Base-by-base conservation (phyloP, 2,888 invertebrate genomes). In the Salpingus planirostris region DNA sequence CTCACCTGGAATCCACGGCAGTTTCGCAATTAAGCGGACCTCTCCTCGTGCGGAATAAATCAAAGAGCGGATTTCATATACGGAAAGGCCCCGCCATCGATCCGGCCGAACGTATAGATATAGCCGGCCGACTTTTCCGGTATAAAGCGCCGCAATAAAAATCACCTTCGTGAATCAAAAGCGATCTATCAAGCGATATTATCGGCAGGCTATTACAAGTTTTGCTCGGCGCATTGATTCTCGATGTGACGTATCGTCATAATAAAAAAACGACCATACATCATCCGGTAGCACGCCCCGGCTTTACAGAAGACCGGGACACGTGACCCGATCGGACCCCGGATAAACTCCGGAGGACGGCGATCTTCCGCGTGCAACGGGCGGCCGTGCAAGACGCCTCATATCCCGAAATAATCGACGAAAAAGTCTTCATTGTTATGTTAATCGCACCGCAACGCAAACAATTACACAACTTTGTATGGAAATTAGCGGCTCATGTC, bases 101-200 rank as follows among this genome's bases (percentile, higher is more conserved):
- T 29, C 23, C 42, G 34, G 44, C 40, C 39, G 36, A 43, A 40
- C 40, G 40, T 42, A 43, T 47, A 42, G 46, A 49, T 45, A 50
- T 52, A 55, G 54, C 56, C 56, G 55, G 53, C 54, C 53, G 52
- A 55, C 55, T 55, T 55, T 57, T n/a, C 8, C 49, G 44, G 48
- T 50, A 55, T 52, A 54, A 54, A 54, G 49, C 47, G 44, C 40
- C 41, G 57, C 58, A 61, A 60, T 61, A 61, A 61, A 62, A 59
- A 60, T 60, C 60, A 62, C 60, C 58, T 61, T 48, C 55, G 50
- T 58, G 58, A 58, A 60, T 59, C 57, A 56, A 47, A 50, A 49
- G 50, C 60, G 50, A 62, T 62, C 60, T 52, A 62, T 62, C 62
- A 62, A 54, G 49, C 52, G 60, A 60, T 62, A 62, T 60, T 60